phyloP scores from a whole-genome alignment of 2,797 vertebrate genomes.

The Tarsius wallacei region DNA sequence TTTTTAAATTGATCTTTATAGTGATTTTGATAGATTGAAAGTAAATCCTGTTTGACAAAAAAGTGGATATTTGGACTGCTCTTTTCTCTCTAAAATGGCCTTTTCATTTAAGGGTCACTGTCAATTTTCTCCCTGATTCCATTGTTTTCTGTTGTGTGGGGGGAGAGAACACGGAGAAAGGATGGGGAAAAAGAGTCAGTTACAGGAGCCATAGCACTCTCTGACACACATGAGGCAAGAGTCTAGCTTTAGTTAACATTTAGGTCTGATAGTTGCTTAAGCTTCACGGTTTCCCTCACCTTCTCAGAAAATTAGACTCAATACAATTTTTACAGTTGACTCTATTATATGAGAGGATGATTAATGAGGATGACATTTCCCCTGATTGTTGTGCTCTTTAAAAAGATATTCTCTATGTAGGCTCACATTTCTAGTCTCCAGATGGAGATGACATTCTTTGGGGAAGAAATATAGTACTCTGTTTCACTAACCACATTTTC shows the following conservation, averaged over 20 bases:
- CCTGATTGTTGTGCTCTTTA: conserved; percentile 86
- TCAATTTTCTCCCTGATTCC: background rate
- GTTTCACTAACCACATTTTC: conserved; percentile 74
- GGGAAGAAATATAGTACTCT: conserved; percentile 67
- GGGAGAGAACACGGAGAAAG: background rate
- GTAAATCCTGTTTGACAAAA: background rate
- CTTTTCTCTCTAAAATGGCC: background rate
- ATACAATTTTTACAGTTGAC: conserved; percentile 81
- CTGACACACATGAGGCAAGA: background rate
- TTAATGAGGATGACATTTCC: conserved; percentile 88
- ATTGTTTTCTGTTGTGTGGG: background rate
- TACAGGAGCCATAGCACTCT: background rate
- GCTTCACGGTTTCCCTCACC: conserved; percentile 45
- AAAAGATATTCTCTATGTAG: conserved; percentile 76
- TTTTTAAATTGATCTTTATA: background rate
- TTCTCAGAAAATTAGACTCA: conserved; percentile 83
- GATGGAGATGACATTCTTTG: conserved; percentile 71
- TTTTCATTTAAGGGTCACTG: background rate
- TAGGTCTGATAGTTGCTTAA: conserved; percentile 60
- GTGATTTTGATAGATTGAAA: background rate
- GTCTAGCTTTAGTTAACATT: conserved; percentile 63
- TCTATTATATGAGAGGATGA: conserved; percentile 82
- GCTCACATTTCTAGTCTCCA: conserved; percentile 76
- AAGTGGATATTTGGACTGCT: background rate
- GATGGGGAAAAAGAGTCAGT: background rate